These are phyloP conservation scores for Meriones unguiculatus DNA, from an alignment of 2,113 vertebrate species.

Conservation along the genomic window DNA sequence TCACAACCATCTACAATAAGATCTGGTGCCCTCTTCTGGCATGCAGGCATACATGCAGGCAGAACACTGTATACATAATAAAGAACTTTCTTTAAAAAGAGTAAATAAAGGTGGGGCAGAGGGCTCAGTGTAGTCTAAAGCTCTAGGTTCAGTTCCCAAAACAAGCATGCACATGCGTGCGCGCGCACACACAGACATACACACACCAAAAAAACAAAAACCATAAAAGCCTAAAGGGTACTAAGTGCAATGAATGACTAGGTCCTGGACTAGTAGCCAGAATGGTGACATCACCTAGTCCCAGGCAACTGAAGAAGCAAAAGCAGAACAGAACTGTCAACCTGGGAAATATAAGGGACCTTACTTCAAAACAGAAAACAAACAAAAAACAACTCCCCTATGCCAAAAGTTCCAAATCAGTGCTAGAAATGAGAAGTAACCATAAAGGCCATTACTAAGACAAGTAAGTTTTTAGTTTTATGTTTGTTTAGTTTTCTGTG, in stretches of 20 bases:
- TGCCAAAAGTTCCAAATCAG: not conserved
- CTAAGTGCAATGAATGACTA: not conserved
- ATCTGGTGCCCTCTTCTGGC: no score
- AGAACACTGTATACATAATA: no score
- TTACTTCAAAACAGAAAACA: not conserved
- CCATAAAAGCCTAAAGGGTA: not conserved
- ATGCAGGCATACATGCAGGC: no score
- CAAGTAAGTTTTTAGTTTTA: not conserved
- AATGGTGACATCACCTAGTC: no score
- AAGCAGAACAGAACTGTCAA: not conserved
- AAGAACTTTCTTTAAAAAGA: no score
- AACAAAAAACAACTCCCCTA: not conserved
- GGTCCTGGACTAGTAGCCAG: not conserved
- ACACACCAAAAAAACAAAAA: no score
- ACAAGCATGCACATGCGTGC: no score
- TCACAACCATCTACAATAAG: no score
- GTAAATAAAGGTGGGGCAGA: no score
- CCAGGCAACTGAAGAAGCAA: not conserved
- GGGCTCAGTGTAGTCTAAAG: no score
- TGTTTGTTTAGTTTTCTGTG: not conserved
- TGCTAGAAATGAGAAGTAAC: not conserved
- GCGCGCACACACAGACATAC: not conserved
- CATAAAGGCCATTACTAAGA: not conserved
- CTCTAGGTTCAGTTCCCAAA: no score
- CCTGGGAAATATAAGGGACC: not conserved